Conservation (phyloP, 2,888 invertebrate genomes). For the Mesochorus sp. region DNA sequence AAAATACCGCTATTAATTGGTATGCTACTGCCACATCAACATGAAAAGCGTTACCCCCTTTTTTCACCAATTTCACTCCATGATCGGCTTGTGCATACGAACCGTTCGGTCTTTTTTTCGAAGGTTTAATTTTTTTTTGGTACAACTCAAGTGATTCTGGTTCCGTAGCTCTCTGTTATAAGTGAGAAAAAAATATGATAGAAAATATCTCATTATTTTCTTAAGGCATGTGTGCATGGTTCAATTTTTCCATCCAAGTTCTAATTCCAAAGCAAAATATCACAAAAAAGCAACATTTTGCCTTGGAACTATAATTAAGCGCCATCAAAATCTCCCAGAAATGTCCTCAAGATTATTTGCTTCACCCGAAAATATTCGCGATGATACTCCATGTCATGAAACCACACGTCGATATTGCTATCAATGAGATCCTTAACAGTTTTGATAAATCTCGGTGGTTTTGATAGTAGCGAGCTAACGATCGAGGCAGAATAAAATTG, state of each 20-base stretch:
- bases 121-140: conserved; percentile 83
- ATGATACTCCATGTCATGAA: conserved; percentile 75
- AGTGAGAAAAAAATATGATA: neutral
- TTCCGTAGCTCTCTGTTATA: conserved; percentile 85
- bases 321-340: too few species aligned
- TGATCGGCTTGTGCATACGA: conserved; percentile 81
- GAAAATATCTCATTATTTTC: neutral
- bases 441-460: conserved; percentile 76
- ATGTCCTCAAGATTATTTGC: neutral
- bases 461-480: conserved; percentile 76
- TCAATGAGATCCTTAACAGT: conserved; percentile 72
- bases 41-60: conserved; percentile 88
- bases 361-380: conserved; percentile 73
- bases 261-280: too few species aligned
- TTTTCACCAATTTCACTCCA: conserved; percentile 85
- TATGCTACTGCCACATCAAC: conserved; percentile 87
- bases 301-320: neutral
- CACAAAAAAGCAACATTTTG: neutral
- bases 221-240: neutral
- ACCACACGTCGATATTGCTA: conserved; percentile 73
- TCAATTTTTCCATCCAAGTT: too few species aligned
- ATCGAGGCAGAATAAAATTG: conserved; percentile 80
- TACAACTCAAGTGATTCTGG: conserved; percentile 85
- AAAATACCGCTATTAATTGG: conserved; percentile 84
- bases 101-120: conserved; percentile 66